Percentiles rank a stretch among this genome's conserved stretches.
Conservation (phyloP, 2,797 vertebrate species). For the Falco rusticolus region DNA sequence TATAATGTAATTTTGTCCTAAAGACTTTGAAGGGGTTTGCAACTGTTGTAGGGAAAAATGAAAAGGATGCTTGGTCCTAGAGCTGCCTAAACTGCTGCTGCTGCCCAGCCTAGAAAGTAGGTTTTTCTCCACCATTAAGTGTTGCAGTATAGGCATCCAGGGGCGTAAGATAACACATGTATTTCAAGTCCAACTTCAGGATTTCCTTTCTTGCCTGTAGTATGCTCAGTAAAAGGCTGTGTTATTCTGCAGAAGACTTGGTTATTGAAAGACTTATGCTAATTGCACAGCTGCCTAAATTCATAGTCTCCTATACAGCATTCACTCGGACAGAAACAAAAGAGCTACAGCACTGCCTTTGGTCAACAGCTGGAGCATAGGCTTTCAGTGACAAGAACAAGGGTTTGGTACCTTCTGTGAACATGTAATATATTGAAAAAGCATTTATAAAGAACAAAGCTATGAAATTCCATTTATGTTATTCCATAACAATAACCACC, state of each 20-base stretch:
- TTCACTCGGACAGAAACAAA: neutral
- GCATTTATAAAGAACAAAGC: neutral
- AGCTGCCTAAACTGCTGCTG: neutral
- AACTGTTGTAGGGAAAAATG: neutral
- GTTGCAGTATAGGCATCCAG: neutral
- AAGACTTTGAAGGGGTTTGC: neutral
- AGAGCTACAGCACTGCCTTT: neutral
- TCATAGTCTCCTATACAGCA: neutral
- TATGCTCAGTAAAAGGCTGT: neutral
- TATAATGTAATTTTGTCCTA: neutral
- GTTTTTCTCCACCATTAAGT: neutral
- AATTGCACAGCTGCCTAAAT: neutral
- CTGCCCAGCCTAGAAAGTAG: neutral
- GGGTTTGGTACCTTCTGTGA: neutral
- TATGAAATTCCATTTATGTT: neutral
- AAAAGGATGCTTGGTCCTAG: neutral
- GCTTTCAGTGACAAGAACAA: neutral
- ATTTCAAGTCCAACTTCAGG: neutral
- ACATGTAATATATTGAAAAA: neutral
- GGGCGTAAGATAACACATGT: neutral
- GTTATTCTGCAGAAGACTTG: neutral
- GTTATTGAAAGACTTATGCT: neutral
- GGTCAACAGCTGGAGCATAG: neutral
- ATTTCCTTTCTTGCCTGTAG: neutral
- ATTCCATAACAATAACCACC: neutral